Base-by-base conservation (phyloP, 2,113 vertebrate genomes). In the Pseudorectes ferrugineus region DNA sequence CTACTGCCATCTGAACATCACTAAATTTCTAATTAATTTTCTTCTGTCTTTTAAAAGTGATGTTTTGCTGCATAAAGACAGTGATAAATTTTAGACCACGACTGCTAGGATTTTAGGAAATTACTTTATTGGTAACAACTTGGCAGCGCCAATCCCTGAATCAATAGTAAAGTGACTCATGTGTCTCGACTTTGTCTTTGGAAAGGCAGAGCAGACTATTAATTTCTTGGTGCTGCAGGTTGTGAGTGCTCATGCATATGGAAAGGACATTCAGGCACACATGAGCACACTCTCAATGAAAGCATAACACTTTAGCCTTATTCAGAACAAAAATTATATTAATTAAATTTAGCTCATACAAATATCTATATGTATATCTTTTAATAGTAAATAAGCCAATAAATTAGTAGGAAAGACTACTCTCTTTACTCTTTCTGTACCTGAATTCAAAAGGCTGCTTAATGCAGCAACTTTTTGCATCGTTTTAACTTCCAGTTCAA, bases 91-190 rank as follows among this genome's bases (percentile, higher is more conserved):
- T 94, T 58, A 73, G 68, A 58, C n/a, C 17, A 16, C 5, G 46
- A 85, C 62, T 84, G 83, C 63, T 58, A 43, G 33, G 54, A 82
- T 89, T 92, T 94, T 83, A 95, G 58, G 87, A 96, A 89, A 95
- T 89, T 88, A 67, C 82, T 94, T 97, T 94, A 95, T 89, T 79
- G 80, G 77, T 91, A 89, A 65, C 38, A 79, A 57, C 25, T 83
- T 95, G 89, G 89, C 94, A 96, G 83, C 28, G 67, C 6, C 77
- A 62, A 33, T 80, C 45, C 54, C 77, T 81, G 82, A 95, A 94
- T 97, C 91, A 78, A 77, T 94, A 93, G 42, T 55, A 35, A 95
- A 87, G 45, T 97, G 92, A 97, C 73, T 97, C 89, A 95, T 85
- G 14, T 0, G 24, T 92, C 81, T 92, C 25, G 16, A 90, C 82